Percentiles rank a stretch among this genome's conserved stretches.
Evolutionary conservation across 2,113 vertebrate genomes (phyloP).

Genomic region (Sander lucioperca): DNA sequence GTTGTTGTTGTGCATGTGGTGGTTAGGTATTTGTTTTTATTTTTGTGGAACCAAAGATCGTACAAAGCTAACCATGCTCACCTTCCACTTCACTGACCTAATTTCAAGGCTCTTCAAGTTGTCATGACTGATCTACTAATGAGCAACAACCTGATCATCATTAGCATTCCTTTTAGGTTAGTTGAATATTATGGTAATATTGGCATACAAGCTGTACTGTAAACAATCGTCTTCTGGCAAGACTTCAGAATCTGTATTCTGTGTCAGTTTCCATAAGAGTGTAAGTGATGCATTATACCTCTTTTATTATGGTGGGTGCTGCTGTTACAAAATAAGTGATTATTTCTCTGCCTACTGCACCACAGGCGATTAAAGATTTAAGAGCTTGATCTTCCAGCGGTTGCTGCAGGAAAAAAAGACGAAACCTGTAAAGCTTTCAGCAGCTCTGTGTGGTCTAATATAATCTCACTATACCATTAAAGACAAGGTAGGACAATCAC

Average conservation of each 20-base stretch:
- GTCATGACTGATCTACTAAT: slow-evolving; percentile 24
- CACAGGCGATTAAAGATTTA: slow-evolving; percentile 83
- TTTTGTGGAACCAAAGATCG: neutral
- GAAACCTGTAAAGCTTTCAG: slow-evolving; percentile 54
- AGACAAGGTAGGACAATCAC: slow-evolving; percentile 39
- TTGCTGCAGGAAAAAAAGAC: slow-evolving; percentile 55
- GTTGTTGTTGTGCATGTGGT: neutral
- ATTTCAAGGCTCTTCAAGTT: slow-evolving; percentile 7
- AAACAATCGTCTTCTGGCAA: slow-evolving; percentile 22
- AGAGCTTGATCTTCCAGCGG: slow-evolving; percentile 67
- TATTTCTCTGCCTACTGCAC: slow-evolving; percentile 73
- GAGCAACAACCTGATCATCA: slow-evolving; percentile 24
- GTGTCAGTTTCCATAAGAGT: slow-evolving; percentile 28
- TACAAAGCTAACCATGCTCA: neutral
- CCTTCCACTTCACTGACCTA: slow-evolving; percentile 17
- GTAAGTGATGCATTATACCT: slow-evolving; percentile 40
- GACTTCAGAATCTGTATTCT: slow-evolving; percentile 25
- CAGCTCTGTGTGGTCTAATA: slow-evolving; percentile 21
- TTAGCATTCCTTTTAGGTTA: slow-evolving; percentile 5
- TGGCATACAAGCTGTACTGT: slow-evolving; percentile 21
- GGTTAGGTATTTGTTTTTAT: slow-evolving; percentile 6
- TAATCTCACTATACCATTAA: slow-evolving; percentile 24
- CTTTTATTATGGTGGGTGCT: slow-evolving; percentile 59
- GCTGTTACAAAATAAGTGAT: slow-evolving; percentile 77
- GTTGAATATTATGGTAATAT: neutral